These are phyloP conservation scores for Tragopan temminckii DNA, from an alignment of 2,797 vertebrate genomes.

Conservation along the genomic window DNA sequence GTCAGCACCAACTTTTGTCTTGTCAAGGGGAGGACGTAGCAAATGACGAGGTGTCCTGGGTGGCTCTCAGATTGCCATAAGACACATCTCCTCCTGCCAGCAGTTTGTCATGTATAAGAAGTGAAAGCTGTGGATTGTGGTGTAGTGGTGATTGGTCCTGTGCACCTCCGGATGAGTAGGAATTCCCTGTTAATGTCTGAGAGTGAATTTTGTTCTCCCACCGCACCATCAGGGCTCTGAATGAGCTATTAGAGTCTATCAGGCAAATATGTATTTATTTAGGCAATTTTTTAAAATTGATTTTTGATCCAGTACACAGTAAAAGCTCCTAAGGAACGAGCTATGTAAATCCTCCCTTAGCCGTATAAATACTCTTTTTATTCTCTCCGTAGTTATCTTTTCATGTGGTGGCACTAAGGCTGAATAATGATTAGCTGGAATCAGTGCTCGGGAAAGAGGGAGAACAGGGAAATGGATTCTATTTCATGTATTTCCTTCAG, in stretches of 20 bases:
- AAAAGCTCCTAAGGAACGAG: conserved; percentile 34
- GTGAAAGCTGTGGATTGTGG: background rate
- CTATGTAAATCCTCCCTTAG: conserved; percentile 53
- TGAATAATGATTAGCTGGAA: conserved; percentile 57
- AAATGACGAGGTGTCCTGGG: rapidly evolving
- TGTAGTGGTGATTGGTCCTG: background rate
- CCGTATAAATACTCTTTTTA: conserved; percentile 50
- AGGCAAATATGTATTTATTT: conserved; percentile 55
- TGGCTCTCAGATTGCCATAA: background rate
- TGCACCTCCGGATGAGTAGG: background rate
- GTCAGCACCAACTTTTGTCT: background rate
- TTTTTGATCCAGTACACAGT: conserved; percentile 46
- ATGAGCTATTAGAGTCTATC: background rate
- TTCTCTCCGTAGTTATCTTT: conserved; percentile 44
- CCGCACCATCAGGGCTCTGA: background rate
- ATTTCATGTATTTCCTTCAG: conserved; percentile 31
- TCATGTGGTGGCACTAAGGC: background rate
- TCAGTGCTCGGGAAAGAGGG: background rate
- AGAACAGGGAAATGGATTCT: conserved; percentile 27
- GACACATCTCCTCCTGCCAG: background rate
- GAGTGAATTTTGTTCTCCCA: background rate
- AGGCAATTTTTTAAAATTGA: conserved; percentile 19
- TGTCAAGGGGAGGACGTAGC: background rate
- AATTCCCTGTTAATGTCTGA: background rate
- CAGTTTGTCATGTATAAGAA: background rate